These are phyloP conservation scores for Amniataba percoides DNA, from an alignment of 2,797 vertebrate genomes.

Conservation along the genomic window DNA sequence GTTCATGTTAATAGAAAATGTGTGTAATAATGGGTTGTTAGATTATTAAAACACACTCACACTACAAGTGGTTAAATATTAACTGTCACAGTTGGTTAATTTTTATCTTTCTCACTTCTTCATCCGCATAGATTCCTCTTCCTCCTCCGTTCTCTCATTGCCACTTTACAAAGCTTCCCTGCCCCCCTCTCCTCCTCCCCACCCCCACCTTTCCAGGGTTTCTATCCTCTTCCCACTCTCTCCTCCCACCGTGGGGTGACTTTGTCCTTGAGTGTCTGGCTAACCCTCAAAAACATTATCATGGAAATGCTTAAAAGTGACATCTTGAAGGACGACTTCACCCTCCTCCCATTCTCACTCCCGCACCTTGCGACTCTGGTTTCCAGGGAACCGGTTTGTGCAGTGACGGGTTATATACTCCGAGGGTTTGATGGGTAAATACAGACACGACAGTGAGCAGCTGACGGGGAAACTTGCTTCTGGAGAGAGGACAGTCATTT, in stretches of 20 bases:
- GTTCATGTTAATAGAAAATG: not conserved
- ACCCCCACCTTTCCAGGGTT: not conserved
- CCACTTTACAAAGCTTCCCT: slow-evolving; percentile 10
- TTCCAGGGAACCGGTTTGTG: slow-evolving; percentile 78
- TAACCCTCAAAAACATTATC: slow-evolving; percentile 22
- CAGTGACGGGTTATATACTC: slow-evolving; percentile 44
- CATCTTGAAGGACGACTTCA: slow-evolving; percentile 35
- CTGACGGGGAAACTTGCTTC: slow-evolving; percentile 18
- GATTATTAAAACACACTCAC: too few relatives aligned
- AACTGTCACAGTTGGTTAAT: slow-evolving; percentile 39
- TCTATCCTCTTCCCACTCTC: slow-evolving; percentile 1
- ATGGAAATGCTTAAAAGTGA: slow-evolving; percentile 39
- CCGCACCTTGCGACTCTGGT: slow-evolving; percentile 56
- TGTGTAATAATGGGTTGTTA: not conserved
- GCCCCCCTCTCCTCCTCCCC: not conserved
- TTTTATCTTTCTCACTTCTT: slow-evolving; percentile 35
- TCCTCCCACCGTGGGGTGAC: slow-evolving; percentile 27
- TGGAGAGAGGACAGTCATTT: slow-evolving; percentile 1
- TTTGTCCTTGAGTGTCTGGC: slow-evolving; percentile 42
- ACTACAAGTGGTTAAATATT: slow-evolving; percentile 31
- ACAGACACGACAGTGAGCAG: slow-evolving; percentile 5
- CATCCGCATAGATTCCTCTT: not conserved
- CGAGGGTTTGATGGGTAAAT: slow-evolving; percentile 37
- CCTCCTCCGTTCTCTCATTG: slow-evolving; percentile 9
- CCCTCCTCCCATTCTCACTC: slow-evolving; percentile 28